These are phyloP conservation scores for Seriola dumerili DNA, from an alignment of 2,113 vertebrate genomes.

Conservation along the genomic window DNA sequence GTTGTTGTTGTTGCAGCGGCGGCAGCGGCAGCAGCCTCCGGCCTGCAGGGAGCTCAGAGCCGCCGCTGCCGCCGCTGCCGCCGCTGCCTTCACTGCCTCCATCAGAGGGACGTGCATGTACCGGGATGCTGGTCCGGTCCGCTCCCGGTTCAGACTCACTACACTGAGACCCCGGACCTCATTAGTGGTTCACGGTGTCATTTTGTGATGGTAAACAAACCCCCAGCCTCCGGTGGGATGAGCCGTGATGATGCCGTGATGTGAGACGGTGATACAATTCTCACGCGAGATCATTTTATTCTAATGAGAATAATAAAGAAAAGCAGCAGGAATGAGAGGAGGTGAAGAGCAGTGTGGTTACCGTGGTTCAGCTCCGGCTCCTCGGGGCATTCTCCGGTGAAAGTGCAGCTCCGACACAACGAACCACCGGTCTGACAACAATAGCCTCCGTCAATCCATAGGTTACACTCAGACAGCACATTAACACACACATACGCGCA, in stretches of 20 bases:
- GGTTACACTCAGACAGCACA: slow-evolving; percentile 17
- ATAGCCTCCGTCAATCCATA: slow-evolving; percentile 61
- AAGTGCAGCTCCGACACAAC: slow-evolving; percentile 48
- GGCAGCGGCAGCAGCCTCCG: slow-evolving; percentile 1
- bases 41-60: slow-evolving; percentile 5
- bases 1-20: not conserved
- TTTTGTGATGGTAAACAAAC: slow-evolving; percentile 43
- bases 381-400: slow-evolving; percentile 52
- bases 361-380: slow-evolving; percentile 54
- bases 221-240: not conserved
- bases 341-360: not conserved
- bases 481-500: not conserved
- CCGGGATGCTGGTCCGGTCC: not conserved
- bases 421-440: slow-evolving; percentile 61
- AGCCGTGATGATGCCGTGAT: slow-evolving; percentile 14
- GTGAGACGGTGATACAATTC: not conserved
- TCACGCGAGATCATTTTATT: slow-evolving; percentile 37
- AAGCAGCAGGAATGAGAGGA: not conserved
- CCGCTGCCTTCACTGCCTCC: slow-evolving; percentile 2
- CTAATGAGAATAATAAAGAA: slow-evolving; percentile 32
- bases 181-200: fast-evolving
- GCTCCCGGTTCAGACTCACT: no score
- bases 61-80: not conserved
- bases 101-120: not conserved
- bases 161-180: not conserved